Evolutionary conservation across 1,140 invertebrate species (phyloP).

Genomic region (Sarcophaga peregrina): DNA sequence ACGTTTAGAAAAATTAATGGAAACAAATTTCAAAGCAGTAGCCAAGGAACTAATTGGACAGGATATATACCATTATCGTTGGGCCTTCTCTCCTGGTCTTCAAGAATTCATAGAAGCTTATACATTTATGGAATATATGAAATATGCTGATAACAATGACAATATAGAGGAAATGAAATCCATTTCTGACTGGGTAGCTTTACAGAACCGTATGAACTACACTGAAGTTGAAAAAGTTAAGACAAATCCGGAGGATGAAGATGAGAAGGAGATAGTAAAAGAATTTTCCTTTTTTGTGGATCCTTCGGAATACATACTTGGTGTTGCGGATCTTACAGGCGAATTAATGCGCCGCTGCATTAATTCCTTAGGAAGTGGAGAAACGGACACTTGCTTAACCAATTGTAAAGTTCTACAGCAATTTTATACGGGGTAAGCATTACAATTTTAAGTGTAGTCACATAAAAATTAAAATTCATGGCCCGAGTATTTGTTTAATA

Average conservation of each 20-base stretch:
- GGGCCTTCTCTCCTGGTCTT: constrained; percentile 81
- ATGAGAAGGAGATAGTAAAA: not conserved
- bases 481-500: not conserved
- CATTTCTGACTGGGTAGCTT: constrained; percentile 57
- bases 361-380: constrained; percentile 81
- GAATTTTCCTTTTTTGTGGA: constrained; percentile 53
- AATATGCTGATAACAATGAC: constrained; percentile 40
- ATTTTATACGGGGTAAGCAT: constrained; percentile 73
- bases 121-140: constrained; percentile 79
- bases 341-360: constrained; percentile 92
- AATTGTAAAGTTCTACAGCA: constrained; percentile 78
- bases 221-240: constrained; percentile 18
- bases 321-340: constrained; percentile 87
- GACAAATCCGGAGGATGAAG: not conserved
- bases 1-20: constrained; percentile 72
- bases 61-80: constrained; percentile 79
- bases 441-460: not conserved
- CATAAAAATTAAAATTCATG: not conserved
- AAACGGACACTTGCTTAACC: constrained; percentile 79
- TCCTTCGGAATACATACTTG: constrained; percentile 72
- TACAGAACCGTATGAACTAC: constrained; percentile 65
- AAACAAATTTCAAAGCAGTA: constrained; percentile 74
- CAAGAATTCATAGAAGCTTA: constrained; percentile 91
- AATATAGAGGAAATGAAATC: constrained; percentile 22
- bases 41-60: constrained; percentile 78